These are phyloP conservation scores for Alces alces DNA, from an alignment of 2,113 vertebrate species.

Conservation along the genomic window DNA sequence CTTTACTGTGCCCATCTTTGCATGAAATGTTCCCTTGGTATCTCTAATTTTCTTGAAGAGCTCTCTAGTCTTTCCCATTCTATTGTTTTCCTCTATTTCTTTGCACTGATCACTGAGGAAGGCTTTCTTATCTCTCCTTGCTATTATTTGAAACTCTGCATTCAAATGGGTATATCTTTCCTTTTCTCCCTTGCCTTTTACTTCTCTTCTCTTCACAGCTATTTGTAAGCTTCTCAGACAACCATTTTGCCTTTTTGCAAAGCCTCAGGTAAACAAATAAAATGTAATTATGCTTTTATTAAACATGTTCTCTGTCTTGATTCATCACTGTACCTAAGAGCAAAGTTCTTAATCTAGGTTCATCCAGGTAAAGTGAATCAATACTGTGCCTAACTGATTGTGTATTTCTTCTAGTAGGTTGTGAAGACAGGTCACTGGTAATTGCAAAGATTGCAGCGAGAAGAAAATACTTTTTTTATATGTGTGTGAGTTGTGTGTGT, in stretches of 20 bases:
- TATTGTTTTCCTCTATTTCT: neutral
- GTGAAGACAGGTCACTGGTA: neutral
- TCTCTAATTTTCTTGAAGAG: neutral
- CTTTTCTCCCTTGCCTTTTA: neutral
- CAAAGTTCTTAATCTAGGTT: neutral
- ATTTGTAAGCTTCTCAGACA: neutral
- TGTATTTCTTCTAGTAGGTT: neutral
- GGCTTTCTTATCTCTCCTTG: neutral
- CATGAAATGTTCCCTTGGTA: neutral
- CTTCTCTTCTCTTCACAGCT: neutral
- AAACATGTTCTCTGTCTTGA: neutral
- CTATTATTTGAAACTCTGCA: neutral
- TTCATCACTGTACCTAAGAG: neutral
- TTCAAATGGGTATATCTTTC: neutral
- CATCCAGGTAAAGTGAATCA: neutral
- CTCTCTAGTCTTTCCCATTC: neutral
- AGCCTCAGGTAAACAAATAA: neutral
- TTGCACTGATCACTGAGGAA: neutral
- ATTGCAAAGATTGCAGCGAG: neutral
- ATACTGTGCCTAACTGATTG: neutral
- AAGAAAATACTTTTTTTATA: neutral
- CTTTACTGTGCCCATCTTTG: neutral
- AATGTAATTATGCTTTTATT: neutral
- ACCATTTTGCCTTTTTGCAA: neutral
- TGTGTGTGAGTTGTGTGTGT: neutral